Evolutionary conservation across 2,888 invertebrate species (phyloP), one percentile per base, ranked within the genome.

Genomic region (Portevinia maculata): DNA sequence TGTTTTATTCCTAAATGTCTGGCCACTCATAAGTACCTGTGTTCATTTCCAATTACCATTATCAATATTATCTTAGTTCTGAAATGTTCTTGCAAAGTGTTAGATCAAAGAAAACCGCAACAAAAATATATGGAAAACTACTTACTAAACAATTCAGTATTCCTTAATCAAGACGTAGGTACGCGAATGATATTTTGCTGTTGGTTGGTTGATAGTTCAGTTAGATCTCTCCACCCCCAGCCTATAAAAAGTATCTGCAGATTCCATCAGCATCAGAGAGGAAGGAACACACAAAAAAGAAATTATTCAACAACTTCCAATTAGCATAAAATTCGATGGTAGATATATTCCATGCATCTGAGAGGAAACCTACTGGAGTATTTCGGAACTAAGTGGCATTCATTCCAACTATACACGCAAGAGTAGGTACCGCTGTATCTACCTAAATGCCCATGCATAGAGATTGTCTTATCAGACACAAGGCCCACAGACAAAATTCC

Each of bases 401-500:
- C 30, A 30, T 30, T 30, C 30, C 32, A 21, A 32, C 3, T 24
- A 41, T 55, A 57, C 17, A 15, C 32, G 48, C 30, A 39, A 48
- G 37, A 15, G 15, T 39, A 3, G 32, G 17, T n/a, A n/a, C n/a
- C n/a, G n/a, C n/a, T n/a, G 39, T 15, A 44, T 52, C 57, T 57
- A 21, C 24, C 39, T 24, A 24, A 5, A 24, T 24, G 5, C 24
- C 5, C 24, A 3, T 2, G 39, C 50, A 48, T 76, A 65, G 55
- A 44, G 67, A 28, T 60, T 57, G 67, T 78, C 83, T 83, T 83
- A 78, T 81, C 76, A 46, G 78, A 73, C 2, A 65, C 21, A 28
- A 53, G 57, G 60, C 48, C 59, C 52, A 52, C 11, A 62, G 60
- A 46, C 37, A 30, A 24, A 62, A 73, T 83, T 71, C 83, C 78